phyloP scores from a whole-genome alignment of 2,888 invertebrate genomes.

The Limulus polyphemus region DNA sequence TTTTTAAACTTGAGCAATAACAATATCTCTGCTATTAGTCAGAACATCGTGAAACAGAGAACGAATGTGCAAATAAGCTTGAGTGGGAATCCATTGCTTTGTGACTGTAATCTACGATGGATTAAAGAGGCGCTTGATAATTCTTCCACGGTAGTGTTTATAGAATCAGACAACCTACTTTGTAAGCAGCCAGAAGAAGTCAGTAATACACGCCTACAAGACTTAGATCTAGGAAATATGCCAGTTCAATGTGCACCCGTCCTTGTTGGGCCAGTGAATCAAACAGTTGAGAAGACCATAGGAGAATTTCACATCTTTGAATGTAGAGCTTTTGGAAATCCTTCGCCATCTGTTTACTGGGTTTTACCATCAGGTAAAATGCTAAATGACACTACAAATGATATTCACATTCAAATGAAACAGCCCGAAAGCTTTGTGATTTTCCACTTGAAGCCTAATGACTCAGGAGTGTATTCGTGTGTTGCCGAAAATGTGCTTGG shows the following conservation, averaged over 20 bases:
- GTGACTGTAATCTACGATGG: slow-evolving; percentile 40
- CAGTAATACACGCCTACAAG: slow-evolving; percentile 27
- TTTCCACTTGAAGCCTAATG: slow-evolving; percentile 30
- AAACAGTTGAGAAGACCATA: slow-evolving; percentile 19
- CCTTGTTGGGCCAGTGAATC: slow-evolving; percentile 18
- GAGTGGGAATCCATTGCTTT: slow-evolving; percentile 38
- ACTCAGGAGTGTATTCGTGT: slow-evolving; percentile 39
- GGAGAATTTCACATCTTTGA: slow-evolving; percentile 26
- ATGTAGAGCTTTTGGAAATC: slow-evolving; percentile 40
- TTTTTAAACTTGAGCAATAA: slow-evolving; percentile 38
- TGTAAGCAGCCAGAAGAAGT: slow-evolving; percentile 33
- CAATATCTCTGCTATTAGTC: slow-evolving; percentile 35
- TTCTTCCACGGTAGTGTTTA: slow-evolving; percentile 23
- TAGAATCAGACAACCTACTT: slow-evolving; percentile 31
- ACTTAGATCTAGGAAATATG: slow-evolving; percentile 28
- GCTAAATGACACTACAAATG: slow-evolving; percentile 30
- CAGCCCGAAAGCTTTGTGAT: slow-evolving; percentile 30
- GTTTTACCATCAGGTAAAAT: slow-evolving; percentile 35
- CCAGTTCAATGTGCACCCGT: slow-evolving; percentile 27
- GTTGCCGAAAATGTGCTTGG: slow-evolving; percentile 35
- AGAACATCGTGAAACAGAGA: slow-evolving; percentile 30
- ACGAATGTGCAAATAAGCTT: slow-evolving; percentile 30
- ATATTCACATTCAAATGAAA: slow-evolving; percentile 30
- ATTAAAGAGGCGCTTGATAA: slow-evolving; percentile 11
- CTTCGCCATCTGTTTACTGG: slow-evolving; percentile 37